phyloP scores from a whole-genome alignment of 92 coral and sea anemone genomes.

The Heliopora coerulea region DNA sequence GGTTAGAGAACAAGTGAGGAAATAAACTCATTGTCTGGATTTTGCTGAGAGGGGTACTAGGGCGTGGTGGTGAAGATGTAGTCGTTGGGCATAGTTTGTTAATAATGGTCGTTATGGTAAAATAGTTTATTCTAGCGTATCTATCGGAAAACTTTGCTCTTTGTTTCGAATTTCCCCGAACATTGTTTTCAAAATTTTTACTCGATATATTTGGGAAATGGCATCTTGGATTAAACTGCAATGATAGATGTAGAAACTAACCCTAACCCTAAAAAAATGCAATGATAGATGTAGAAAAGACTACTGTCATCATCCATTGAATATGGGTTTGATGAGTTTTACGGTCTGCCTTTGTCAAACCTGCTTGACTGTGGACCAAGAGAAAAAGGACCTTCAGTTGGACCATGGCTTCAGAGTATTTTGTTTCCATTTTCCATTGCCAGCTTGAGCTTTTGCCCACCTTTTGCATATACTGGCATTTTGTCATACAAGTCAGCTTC shows the following conservation, averaged over 20 bases:
- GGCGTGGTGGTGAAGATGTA: no score
- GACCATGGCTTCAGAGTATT: conserved; percentile 39
- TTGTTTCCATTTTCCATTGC: conserved; percentile 26
- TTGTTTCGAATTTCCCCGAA: no score
- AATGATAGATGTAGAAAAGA: no score
- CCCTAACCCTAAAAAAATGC: no score
- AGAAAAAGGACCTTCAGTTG: conserved; percentile 42
- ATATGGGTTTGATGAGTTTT: conserved; percentile 67
- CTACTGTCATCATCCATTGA: conserved; percentile 42
- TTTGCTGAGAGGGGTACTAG: no score
- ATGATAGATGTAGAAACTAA: no score
- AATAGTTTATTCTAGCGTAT: no score
- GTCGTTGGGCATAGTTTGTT: no score
- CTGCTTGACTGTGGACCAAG: conserved; percentile 54
- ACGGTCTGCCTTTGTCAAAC: conserved; percentile 35
- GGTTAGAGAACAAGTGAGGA: conserved; percentile 68
- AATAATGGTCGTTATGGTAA: no score
- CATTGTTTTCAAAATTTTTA: no score
- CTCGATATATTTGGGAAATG: conserved; percentile 72
- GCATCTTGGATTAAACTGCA: conserved; percentile 80
- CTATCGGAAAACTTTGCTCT: no score
- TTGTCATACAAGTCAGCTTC: conserved; percentile 1
- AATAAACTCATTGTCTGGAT: no score
- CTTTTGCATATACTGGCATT: background rate
- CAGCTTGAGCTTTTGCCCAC: background rate